Evolutionary conservation across 2,888 invertebrate genomes (phyloP).

Genomic region (Malthinus seriepunctatus): DNA sequence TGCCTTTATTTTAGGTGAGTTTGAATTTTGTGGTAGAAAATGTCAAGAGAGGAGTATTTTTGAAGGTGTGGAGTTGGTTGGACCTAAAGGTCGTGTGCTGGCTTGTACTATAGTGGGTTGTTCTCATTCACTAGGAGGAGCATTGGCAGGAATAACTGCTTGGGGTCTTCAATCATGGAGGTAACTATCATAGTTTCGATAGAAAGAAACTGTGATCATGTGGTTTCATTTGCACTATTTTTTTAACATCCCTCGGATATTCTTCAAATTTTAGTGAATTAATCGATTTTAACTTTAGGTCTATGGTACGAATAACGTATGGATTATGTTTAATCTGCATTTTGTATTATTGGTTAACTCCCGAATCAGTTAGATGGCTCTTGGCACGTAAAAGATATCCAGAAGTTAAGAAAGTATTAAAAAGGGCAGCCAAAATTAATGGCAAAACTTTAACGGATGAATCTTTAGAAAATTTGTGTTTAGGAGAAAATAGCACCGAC

Average conservation of each 20-base stretch:
- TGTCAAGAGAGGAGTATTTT: conserved; percentile 3
- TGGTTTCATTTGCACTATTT: too few relatives aligned
- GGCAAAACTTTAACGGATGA: conserved; percentile 48
- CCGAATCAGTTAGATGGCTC: conserved; percentile 79
- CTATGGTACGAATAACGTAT: conserved; percentile 58
- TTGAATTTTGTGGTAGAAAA: conserved; percentile 66
- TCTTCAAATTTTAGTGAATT: background rate
- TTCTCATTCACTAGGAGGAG: conserved; percentile 74
- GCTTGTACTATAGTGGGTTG: conserved; percentile 72
- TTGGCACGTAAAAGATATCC: conserved; percentile 62
- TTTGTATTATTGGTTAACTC: conserved; percentile 67
- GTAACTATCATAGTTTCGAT: background rate
- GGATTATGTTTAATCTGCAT: conserved; percentile 60
- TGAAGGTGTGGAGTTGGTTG: conserved; percentile 75
- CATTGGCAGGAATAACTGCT: conserved; percentile 67
- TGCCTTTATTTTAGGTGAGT: conserved; percentile 39
- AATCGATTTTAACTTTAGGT: conserved; percentile 35
- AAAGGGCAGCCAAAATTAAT: conserved; percentile 67
- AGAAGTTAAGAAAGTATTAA: conserved; percentile 62
- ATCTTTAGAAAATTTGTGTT: conserved; percentile 42
- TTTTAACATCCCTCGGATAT: background rate
- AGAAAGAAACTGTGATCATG: too few relatives aligned
- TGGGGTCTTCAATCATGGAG: conserved; percentile 73
- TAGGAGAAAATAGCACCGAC: background rate
- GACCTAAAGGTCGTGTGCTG: conserved; percentile 71